phyloP scores from a whole-genome alignment of 37 sponge, comb jelly and placozoan genomes.

The Spongilla lacustris region DNA sequence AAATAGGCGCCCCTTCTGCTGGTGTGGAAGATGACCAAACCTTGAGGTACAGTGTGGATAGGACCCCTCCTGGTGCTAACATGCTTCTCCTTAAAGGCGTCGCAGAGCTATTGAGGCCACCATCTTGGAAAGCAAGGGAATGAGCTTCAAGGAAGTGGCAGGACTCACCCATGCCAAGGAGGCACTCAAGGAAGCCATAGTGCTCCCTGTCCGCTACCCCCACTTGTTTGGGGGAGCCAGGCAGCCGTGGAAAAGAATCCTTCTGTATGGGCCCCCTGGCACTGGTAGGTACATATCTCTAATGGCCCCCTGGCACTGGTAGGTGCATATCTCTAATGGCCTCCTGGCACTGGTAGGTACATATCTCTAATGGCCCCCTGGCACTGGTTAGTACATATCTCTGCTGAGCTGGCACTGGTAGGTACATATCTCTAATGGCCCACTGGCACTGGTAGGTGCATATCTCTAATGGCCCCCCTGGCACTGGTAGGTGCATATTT shows the following conservation, averaged over 20 bases:
- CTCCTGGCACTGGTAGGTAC: too few species aligned
- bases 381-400: too few species aligned
- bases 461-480: not conserved
- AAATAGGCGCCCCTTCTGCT: not conserved
- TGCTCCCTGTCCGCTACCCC: constrained; percentile 68
- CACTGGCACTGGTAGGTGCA: too few species aligned
- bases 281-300: constrained; percentile 54
- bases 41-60: not conserved
- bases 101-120: constrained; percentile 42
- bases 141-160: constrained; percentile 65
- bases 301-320: too few species aligned
- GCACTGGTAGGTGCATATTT: not conserved
- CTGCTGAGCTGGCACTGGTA: too few species aligned
- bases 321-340: too few species aligned
- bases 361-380: too few species aligned
- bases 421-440: too few species aligned
- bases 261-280: constrained; percentile 92
- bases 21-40: not conserved
- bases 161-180: constrained; percentile 80
- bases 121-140: not conserved
- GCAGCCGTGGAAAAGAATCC: constrained; percentile 78
- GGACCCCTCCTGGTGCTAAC: not conserved
- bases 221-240: constrained; percentile 70
- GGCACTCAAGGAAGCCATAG: constrained; percentile 73
- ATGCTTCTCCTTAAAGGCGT: constrained; percentile 23